Base-by-base conservation (phyloP, 2,888 invertebrate genomes). In the Yponomeuta plumbellus region DNA sequence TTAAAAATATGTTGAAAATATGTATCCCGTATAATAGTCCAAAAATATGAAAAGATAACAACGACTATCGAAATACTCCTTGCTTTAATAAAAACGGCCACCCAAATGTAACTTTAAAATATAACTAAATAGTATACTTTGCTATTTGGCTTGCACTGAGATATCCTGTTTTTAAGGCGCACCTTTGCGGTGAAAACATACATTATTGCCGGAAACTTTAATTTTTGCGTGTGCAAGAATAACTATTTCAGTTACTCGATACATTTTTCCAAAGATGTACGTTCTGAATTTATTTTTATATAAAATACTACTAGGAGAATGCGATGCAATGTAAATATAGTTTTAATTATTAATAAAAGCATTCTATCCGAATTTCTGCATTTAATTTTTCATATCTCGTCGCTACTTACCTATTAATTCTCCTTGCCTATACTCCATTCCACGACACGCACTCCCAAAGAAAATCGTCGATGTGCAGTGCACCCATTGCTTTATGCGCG, bases 241-340 rank as follows among this genome's bases (percentile, higher is more conserved):
- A 57, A 23, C 8, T 17, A 44, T 44, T 63, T 44, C 68, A 72
- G 72, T 74, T 73, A 68, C 75, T 78, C 74, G 70, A 70, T 76
- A 80, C 76, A 70, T 73, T 79, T 80, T 73, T 75, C 80, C 83
- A 82, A 83, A 83, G 82, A 81, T 80, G 78, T 81, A 79, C 74
- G 77, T 68, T 79, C 77, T 78, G 78, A 80, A 77, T 77, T 80
- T 79, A 79, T 81, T 83, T 83, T 83, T 80, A 75, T 77, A 79
- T 72, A 73, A 79, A 78, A 69, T 67, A 23, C 69, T 71, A 65
- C 76, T 72, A 73, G 73, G 39, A 17, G 77, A 72, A 76, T 81
- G 82, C 80, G 70, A 72, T 71, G 74, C 75, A 65, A 71, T 83
- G 82, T 83, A 83, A 72, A 83, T 82, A 83, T 83, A 83, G 81